Base-by-base conservation (phyloP, 2,113 vertebrate species). In the Alectura lathami region DNA sequence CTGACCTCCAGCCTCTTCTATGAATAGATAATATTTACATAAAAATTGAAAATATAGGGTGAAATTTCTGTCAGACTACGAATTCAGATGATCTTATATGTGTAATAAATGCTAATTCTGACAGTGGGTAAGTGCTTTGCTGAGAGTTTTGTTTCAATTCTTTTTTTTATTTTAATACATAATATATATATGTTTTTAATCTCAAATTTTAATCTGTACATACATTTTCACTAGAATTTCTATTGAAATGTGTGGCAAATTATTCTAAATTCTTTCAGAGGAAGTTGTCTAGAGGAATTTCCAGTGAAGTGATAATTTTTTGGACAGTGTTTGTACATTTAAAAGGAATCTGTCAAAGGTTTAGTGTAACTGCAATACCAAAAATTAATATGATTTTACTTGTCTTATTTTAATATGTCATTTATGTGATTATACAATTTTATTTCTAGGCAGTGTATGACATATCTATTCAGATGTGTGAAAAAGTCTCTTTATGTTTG, bases 401-500 rank as follows among this genome's bases (percentile, higher is more conserved):
- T 4, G 34, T 54, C 10, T 13, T 59, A 2, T 30, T 74, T n/a
- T 38, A 22, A n/a, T 47, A 11, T 66, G 6, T 47, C 17, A 42
- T 50, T 78, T 50, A 38, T 54, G 5, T 34, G 6, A 38, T n/a
- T 42, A 26, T 17, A 23, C 3, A 17, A 14, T 64, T 53, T 68
- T 74, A 13, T 45, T 86, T 70, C 50, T 45, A 70, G 34, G 23
- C 9, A 77, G 45, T 29, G 29, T 13, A 50, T 45, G 30, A 17
- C 18, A n/a, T 1, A 0, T 45, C 53, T 62, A 59, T 70, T 66
- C 18, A 34, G 11, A 34, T 1, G 3, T 40, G 17, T 15, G 8
- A 40, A 77, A 83, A 76, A 42, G 3, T 4, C 1, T 24, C 12
- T n/a, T 48, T 66, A 38, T 40, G 1, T 62, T 86, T 84, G 8